A percentile compares a stretch with the other conserved stretches of the same genome.
These are phyloP conservation scores for Ennomos quercinarius DNA, from an alignment of 2,888 invertebrate genomes.

Conservation along the genomic window DNA sequence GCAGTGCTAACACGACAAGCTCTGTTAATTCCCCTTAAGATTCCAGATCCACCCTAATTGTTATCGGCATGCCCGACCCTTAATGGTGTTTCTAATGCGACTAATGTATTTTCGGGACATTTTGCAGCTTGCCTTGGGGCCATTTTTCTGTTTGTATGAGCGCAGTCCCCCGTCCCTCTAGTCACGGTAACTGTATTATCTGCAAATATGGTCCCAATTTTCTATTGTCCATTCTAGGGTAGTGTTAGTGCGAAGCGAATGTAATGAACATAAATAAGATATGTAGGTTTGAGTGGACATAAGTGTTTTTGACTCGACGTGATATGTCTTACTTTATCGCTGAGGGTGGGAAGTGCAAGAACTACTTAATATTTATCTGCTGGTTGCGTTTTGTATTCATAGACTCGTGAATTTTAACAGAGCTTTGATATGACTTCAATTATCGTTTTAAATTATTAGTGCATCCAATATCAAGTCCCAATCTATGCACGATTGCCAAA, in stretches of 20 bases:
- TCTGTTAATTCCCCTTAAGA: constrained; percentile 81
- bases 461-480: no score
- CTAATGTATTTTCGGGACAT: constrained; percentile 85
- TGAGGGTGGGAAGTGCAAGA: constrained; percentile 9
- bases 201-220: constrained; percentile 83
- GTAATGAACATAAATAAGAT: constrained; percentile 79
- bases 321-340: constrained; percentile 56
- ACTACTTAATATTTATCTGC: not conserved
- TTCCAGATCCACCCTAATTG: constrained; percentile 82
- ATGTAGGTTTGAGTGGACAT: constrained; percentile 58
- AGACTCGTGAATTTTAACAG: not conserved
- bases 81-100: constrained; percentile 83
- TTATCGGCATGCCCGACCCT: constrained; percentile 78
- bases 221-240: constrained; percentile 75
- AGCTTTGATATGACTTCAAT: not conserved
- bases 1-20: constrained; percentile 73
- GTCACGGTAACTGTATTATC: constrained; percentile 80
- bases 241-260: constrained; percentile 64
- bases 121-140: constrained; percentile 82
- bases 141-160: constrained; percentile 81
- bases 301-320: constrained; percentile 38
- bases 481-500: no score
- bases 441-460: no score
- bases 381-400: constrained; percentile 1
- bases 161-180: constrained; percentile 66